phyloP scores from a whole-genome alignment of 2,113 vertebrate genomes.

The Meriones unguiculatus region DNA sequence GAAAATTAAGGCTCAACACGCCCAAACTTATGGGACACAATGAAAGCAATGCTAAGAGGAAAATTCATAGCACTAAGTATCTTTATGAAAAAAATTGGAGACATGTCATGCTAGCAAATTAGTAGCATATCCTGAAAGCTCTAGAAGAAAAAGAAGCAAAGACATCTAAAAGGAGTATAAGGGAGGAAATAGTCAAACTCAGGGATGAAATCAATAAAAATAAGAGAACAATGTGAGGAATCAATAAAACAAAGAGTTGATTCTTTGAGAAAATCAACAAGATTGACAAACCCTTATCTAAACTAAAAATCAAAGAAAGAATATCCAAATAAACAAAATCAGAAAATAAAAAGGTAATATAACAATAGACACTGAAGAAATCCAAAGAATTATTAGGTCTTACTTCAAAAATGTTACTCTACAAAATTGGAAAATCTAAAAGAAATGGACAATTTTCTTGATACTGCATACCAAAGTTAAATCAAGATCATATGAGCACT shows the following conservation, averaged over 20 bases:
- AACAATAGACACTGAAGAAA: neutral
- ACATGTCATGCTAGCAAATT: neutral
- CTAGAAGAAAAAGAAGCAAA: neutral
- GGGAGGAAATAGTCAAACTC: neutral
- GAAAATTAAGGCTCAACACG: neutral
- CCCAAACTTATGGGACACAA: neutral
- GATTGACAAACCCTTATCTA: neutral
- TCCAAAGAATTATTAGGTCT: too few species aligned
- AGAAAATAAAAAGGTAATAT: neutral
- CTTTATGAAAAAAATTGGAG: neutral
- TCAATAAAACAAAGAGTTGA: neutral
- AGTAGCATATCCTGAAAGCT: neutral
- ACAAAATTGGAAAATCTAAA: neutral
- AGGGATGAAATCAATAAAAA: neutral
- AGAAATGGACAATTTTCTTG: neutral
- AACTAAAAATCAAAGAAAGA: neutral
- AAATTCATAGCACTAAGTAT: neutral
- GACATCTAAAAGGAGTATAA: neutral
- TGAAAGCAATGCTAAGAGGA: neutral
- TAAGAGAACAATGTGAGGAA: neutral
- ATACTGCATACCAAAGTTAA: neutral
- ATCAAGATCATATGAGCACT: neutral
- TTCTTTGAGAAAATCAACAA: neutral
- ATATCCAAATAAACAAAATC: neutral
- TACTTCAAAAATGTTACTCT: too few species aligned